These are phyloP conservation scores for Zaprionus ghesquierei DNA, from an alignment of 1,140 invertebrate genomes.

Conservation along the genomic window DNA sequence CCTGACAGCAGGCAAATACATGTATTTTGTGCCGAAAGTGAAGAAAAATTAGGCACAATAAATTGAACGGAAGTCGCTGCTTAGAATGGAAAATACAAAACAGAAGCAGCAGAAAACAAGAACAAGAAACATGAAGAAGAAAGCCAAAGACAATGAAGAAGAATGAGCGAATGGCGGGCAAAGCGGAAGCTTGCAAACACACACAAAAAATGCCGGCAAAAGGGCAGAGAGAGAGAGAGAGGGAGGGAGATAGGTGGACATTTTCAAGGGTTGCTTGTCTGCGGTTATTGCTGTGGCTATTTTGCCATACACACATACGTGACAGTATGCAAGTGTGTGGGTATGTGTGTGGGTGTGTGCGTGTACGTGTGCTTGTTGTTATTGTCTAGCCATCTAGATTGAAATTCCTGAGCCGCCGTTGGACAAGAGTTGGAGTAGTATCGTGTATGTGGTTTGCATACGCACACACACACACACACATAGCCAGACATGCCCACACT, in stretches of 20 bases:
- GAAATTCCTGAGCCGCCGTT: conserved; percentile 27
- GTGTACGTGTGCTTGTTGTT: conserved; percentile 21
- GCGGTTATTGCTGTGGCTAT: conserved; percentile 55
- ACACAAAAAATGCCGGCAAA: conserved; percentile 15
- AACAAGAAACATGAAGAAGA: conserved; percentile 12
- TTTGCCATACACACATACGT: conserved; percentile 42
- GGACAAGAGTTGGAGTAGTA: background rate
- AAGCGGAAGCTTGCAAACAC: conserved; percentile 40
- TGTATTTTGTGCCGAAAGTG: conserved; percentile 56
- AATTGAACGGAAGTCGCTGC: conserved; percentile 79
- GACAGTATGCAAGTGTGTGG: background rate
- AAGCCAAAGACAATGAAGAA: background rate
- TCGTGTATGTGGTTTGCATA: background rate
- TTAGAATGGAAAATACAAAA: conserved; percentile 61
- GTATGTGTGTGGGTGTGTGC: conserved; percentile 1
- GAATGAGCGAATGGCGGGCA: conserved; percentile 4
- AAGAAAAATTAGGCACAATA: conserved; percentile 78
- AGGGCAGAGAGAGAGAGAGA: background rate
- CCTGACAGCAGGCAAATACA: conserved; percentile 33
- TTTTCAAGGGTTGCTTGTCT: conserved; percentile 58
- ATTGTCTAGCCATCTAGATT: conserved; percentile 40
- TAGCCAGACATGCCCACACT: too few relatives aligned
- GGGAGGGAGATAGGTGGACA: background rate
- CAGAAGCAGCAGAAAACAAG: conserved; percentile 18
- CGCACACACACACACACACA: background rate